Evolutionary conservation across 2,797 vertebrate species (phyloP).

Genomic region (Geotria australis): DNA sequence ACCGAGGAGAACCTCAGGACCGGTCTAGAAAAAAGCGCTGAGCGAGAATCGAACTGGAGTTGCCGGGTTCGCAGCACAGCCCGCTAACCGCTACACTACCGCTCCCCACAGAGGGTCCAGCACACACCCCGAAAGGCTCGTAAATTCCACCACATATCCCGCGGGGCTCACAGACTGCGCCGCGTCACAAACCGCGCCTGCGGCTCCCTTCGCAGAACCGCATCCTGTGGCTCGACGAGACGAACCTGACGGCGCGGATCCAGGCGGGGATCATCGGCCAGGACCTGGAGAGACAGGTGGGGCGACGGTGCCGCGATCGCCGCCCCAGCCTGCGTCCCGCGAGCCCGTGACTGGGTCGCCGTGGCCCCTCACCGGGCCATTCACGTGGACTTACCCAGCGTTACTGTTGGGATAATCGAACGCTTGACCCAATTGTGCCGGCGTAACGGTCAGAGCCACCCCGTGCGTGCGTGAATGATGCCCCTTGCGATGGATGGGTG

Average conservation of each 20-base stretch:
- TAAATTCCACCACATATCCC: too few relatives aligned
- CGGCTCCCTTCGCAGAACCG: conserved; percentile 27
- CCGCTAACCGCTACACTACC: too few relatives aligned
- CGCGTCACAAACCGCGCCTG: neutral
- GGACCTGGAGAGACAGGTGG: conserved; percentile 78
- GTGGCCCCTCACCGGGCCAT: neutral
- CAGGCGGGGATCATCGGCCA: conserved; percentile 87
- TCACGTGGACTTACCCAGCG: conserved; percentile 1
- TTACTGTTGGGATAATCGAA: neutral
- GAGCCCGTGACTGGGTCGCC: neutral
- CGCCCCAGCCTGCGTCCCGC: too few relatives aligned
- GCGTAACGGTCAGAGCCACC: neutral
- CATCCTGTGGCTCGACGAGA: conserved; percentile 93
- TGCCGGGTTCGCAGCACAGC: too few relatives aligned
- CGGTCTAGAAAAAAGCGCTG: too few relatives aligned
- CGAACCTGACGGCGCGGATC: conserved; percentile 63
- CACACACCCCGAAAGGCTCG: too few relatives aligned
- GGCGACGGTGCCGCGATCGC: neutral
- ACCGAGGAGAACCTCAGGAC: too few relatives aligned
- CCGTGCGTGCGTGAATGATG: too few relatives aligned
- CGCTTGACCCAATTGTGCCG: neutral
- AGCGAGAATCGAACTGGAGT: too few relatives aligned
- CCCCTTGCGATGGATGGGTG: neutral
- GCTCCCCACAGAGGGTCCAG: too few relatives aligned
- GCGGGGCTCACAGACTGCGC: neutral